phyloP scores from a whole-genome alignment of 2,113 vertebrate species.

The Pedionomus torquatus region DNA sequence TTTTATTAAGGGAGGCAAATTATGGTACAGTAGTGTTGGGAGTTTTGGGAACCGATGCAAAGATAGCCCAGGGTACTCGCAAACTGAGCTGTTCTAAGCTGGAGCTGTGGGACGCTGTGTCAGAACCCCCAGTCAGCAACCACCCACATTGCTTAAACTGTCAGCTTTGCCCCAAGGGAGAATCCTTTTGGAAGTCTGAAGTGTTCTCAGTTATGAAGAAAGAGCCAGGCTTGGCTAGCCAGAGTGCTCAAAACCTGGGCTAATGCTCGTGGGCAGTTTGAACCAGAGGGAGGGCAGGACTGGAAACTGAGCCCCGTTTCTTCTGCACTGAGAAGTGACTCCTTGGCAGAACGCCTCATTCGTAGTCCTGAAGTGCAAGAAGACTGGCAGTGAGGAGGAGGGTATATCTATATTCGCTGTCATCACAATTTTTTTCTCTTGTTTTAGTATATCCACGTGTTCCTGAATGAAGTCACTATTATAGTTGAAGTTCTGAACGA shows the following conservation, averaged over 20 bases:
- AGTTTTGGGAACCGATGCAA: not conserved
- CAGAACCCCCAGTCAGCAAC: not conserved
- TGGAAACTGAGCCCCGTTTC: not conserved
- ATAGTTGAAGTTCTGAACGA: conserved; percentile 92
- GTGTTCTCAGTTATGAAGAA: not conserved
- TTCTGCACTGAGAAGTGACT: not conserved
- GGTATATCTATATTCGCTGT: not conserved
- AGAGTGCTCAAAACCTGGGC: not conserved
- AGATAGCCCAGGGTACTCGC: not conserved
- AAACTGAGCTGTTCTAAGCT: not conserved
- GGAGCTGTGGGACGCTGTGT: not conserved
- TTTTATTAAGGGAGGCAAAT: not conserved
- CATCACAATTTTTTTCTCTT: not conserved
- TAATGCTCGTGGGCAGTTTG: not conserved
- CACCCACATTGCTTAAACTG: not conserved
- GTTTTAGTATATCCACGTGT: conserved; percentile 91
- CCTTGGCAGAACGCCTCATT: not conserved
- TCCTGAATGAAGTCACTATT: conserved; percentile 94
- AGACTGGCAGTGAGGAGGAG: not conserved
- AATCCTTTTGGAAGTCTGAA: not conserved
- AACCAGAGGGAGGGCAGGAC: not conserved
- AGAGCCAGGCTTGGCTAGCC: not conserved
- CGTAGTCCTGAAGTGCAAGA: not conserved
- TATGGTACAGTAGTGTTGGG: not conserved
- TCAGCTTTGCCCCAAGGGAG: not conserved